Conservation (phyloP, 2,113 vertebrate genomes). For the Triplophysa siluroides region DNA sequence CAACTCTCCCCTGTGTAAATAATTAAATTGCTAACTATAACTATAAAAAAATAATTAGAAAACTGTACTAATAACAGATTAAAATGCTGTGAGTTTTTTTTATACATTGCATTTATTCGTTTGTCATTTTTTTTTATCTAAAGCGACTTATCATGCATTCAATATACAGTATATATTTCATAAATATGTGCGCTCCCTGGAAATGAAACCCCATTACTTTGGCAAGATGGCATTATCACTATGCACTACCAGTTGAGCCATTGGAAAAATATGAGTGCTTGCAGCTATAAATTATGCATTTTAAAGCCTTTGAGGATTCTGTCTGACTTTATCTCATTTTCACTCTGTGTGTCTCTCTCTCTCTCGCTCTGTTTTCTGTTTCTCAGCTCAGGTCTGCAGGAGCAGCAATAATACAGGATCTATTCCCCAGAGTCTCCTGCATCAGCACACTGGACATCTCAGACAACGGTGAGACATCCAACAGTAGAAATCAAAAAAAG, state of each 20-base stretch:
- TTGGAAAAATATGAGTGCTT: background rate
- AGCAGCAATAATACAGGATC: conserved; percentile 85
- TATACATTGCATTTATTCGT: too few relatives aligned
- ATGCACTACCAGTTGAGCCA: background rate
- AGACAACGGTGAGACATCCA: conserved; percentile 81
- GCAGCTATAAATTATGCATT: conserved; percentile 36
- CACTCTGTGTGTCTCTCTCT: background rate
- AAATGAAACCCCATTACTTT: background rate
- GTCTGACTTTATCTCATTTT: conserved; percentile 8
- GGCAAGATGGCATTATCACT: background rate
- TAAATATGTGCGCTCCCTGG: background rate
- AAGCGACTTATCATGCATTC: too few relatives aligned
- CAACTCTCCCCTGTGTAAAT: too few relatives aligned
- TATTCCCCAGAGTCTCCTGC: conserved; percentile 80
- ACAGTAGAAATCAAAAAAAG: conserved; percentile 18
- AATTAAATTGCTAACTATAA: too few relatives aligned
- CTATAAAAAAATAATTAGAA: too few relatives aligned
- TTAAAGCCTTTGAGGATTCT: background rate
- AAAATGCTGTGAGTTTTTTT: too few relatives aligned
- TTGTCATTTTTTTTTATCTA: too few relatives aligned
- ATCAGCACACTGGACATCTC: conserved; percentile 86
- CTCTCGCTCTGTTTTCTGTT: conserved; percentile 49
- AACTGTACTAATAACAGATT: too few relatives aligned
- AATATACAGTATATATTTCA: background rate
- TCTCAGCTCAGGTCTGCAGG: conserved; percentile 83